Conservation (phyloP, 1,140 invertebrate species). For the Ylistrum balloti region DNA sequence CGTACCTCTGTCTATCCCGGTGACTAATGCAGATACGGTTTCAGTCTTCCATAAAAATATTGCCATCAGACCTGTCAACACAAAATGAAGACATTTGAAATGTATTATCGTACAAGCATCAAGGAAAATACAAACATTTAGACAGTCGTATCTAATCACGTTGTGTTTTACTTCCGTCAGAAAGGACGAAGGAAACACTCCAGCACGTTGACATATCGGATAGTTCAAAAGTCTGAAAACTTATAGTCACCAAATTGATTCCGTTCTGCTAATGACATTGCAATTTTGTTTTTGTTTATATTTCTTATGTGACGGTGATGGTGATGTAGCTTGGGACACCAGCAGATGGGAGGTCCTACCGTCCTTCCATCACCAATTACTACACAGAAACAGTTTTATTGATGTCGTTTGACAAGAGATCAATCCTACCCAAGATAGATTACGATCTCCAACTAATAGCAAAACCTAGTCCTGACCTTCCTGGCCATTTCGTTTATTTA, state of each 20-base stretch:
- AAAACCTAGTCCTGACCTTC: not conserved
- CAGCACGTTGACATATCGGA: no score
- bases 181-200: no score
- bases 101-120: not conserved
- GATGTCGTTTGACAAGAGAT: not conserved
- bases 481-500: not conserved
- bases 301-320: no score
- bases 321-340: no score
- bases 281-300: no score
- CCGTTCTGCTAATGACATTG: no score
- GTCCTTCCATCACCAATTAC: not conserved
- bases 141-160: no score
- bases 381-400: not conserved
- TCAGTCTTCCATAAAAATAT: not conserved
- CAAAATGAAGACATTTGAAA: not conserved
- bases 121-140: no score
- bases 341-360: no score
- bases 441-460: not conserved
- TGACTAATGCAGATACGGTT: not conserved
- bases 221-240: no score
- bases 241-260: no score
- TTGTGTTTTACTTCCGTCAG: no score
- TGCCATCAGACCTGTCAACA: not conserved
- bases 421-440: not conserved
- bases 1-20: conserved; percentile 10